Base-by-base conservation (phyloP, 2,113 vertebrate species). In the Dipodomys stephensi region DNA sequence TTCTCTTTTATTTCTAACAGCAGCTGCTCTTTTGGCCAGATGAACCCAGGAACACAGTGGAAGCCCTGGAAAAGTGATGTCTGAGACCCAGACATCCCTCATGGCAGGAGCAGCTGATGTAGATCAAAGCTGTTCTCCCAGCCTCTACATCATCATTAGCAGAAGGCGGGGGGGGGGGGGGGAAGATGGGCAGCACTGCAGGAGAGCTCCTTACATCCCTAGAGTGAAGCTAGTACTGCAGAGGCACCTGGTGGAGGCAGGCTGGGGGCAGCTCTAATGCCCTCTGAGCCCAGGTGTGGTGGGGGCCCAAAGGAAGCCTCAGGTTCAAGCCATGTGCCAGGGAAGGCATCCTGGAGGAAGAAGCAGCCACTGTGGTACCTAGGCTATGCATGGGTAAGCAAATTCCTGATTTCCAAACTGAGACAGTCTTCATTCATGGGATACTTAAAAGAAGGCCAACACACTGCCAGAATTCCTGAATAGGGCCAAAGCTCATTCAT, bases 121-220 rank as follows among this genome's bases (percentile, higher is more conserved):
- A 90, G 79, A 95, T 94, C 94, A 80, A 44, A 62, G 62, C 53
- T 30, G 39, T 30, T 23, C 64, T 46, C 15, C 53, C 67, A 10
- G 73, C 73, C 7, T 22, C 73, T 90, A 35, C 60, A 81, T 83
- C 87, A 87, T 62, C 87, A 89, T 93, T 94, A 94, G 90, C 87
- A 46, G 67, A 39, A 28, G 22, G 85, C 30, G 32, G 82, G 30
- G 82, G 39, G 4, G 7, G 27, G 25, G 35, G 35, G 35, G 35
- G 35, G 64, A 7, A 16, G 23, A 6, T 0, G 19, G 87, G n/a
- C 74, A 46, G 73, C 28, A 23, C 5, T 2, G 30, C 13, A n/a
- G 22, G 35, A 77, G 71, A 6, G 85, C 65, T 32, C 67, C 68
- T 68, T 28, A 9, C 0, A 15, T n/a, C 49, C 65, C 85, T 7